A percentile compares a stretch with the other conserved stretches of the same genome.
Conservation (phyloP, 2,797 vertebrate species). For the Podarcis lilfordi region DNA sequence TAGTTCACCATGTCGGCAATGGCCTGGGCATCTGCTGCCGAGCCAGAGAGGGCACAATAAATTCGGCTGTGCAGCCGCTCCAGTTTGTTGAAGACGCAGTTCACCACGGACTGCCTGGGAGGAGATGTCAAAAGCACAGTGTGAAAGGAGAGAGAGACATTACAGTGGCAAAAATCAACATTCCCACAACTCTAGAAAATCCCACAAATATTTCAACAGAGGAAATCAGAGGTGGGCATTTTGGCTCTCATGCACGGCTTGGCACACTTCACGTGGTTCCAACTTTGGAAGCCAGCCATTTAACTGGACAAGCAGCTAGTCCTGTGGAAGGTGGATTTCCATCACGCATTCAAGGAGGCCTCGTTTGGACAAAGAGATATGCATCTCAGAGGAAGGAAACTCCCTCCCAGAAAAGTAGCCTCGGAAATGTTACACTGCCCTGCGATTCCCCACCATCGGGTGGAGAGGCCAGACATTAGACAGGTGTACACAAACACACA, state of each 20-base stretch:
- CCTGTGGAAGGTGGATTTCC: not conserved
- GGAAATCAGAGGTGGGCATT: not conserved
- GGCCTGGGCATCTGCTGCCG: slow-evolving; percentile 86
- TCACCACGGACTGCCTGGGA: slow-evolving; percentile 80
- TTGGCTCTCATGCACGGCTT: not conserved
- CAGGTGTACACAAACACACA: not conserved
- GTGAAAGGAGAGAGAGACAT: not conserved
- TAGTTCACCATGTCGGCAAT: slow-evolving; percentile 82
- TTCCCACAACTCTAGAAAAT: too few relatives aligned
- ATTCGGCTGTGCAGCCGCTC: slow-evolving; percentile 85
- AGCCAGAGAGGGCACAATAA: slow-evolving; percentile 88
- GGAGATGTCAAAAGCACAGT: not conserved
- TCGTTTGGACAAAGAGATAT: not conserved
- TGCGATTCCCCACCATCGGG: not conserved
- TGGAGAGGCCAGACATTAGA: not conserved
- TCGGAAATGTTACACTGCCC: too few relatives aligned
- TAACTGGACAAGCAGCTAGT: not conserved
- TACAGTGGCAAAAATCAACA: not conserved
- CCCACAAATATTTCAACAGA: not conserved
- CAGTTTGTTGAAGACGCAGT: slow-evolving; percentile 88
- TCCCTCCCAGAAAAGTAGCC: not conserved
- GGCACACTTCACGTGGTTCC: too few relatives aligned
- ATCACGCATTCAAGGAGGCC: not conserved
- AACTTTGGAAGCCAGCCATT: not conserved
- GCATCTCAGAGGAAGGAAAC: not conserved